A percentile compares a stretch with the other conserved stretches of the same genome.
phyloP scores from a whole-genome alignment of 1,140 invertebrate species.

The Holcopasites calliopsidis region DNA sequence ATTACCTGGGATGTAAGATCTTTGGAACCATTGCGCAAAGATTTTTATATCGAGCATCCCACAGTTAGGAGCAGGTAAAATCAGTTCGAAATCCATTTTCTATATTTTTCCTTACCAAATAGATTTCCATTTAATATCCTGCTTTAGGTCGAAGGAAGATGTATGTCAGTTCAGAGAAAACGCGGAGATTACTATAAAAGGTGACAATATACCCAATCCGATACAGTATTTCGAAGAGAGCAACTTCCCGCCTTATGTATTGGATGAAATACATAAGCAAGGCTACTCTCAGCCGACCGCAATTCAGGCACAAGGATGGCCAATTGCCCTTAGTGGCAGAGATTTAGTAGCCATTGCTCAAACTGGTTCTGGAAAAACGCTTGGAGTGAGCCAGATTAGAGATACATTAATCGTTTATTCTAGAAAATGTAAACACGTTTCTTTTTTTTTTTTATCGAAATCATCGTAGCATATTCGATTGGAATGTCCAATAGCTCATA shows the following conservation, averaged over 20 bases:
- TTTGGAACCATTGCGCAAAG: constrained; percentile 84
- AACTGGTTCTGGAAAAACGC: constrained; percentile 86
- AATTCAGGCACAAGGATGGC: constrained; percentile 86
- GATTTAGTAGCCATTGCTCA: constrained; percentile 89
- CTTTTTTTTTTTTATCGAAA: constrained; percentile 17
- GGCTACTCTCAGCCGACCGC: constrained; percentile 83
- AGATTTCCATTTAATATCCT: constrained; percentile 10
- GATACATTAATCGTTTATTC: constrained; percentile 78
- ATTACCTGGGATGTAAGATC: constrained; percentile 83
- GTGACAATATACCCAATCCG: constrained; percentile 83
- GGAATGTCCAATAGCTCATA: neutral
- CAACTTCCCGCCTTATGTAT: constrained; percentile 82
- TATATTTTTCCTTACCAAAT: neutral
- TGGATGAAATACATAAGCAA: constrained; percentile 80
- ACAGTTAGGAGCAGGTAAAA: constrained; percentile 79
- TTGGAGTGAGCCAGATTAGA: constrained; percentile 84
- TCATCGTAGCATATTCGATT: too few relatives aligned
- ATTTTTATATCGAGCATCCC: constrained; percentile 85
- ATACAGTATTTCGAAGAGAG: constrained; percentile 84
- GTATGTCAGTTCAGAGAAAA: constrained; percentile 80
- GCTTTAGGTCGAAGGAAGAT: constrained; percentile 79
- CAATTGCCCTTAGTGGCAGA: constrained; percentile 85
- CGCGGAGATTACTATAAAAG: constrained; percentile 83
- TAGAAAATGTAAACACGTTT: constrained; percentile 14
- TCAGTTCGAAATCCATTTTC: neutral